Evolutionary conservation across 2,797 vertebrate genomes (phyloP), one percentile per base, ranked within the genome.

Genomic region (Anguilla obscura): DNA sequence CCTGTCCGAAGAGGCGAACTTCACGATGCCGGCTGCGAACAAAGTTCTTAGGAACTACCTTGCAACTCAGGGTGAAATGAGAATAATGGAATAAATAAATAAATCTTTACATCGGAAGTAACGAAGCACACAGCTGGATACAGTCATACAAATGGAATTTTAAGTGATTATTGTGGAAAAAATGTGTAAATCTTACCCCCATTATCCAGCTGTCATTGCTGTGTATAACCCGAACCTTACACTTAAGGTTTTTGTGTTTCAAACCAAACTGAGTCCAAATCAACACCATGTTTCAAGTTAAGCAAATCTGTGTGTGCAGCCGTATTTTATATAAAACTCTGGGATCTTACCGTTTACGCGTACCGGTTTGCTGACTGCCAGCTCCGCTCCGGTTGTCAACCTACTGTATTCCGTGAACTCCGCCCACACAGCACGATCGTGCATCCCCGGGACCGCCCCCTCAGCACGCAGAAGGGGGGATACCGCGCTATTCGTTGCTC

Each of bases 311-410:
- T 88, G 80, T 86, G 83, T 60, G 85, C 85, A 80, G 52, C 88
- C 56, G 66, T 86, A 88, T 89, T 84, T 50, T 80, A 86, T 89
- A 71, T 56, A 33, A 85, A 90, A 76, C 24, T 30, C 80, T 60
- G 85, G 80, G 83, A 87, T 84, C 91, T 91, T 91, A 93, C 92
- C 92, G 91, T 91, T 87, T 90, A 87, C 86, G 89, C 89, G 90
- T 87, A 54, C 74, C 91, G 87, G 86, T 91, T 89, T 80, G 91
- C 91, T 84, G 92, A 91, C 91, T 92, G 90, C 87, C 91, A 90
- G 86, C 90, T 86, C 79, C 82, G 87, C 87, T 69, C 88, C 89
- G 87, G 87, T 84, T 87, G 89, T 86, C 90, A 91, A 90, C 90
- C 88, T 89, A 90, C 79, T 82, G 79, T 50, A 82, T 91, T 91